Conservation (phyloP, 2,888 invertebrate species). For the Biston stratarius region DNA sequence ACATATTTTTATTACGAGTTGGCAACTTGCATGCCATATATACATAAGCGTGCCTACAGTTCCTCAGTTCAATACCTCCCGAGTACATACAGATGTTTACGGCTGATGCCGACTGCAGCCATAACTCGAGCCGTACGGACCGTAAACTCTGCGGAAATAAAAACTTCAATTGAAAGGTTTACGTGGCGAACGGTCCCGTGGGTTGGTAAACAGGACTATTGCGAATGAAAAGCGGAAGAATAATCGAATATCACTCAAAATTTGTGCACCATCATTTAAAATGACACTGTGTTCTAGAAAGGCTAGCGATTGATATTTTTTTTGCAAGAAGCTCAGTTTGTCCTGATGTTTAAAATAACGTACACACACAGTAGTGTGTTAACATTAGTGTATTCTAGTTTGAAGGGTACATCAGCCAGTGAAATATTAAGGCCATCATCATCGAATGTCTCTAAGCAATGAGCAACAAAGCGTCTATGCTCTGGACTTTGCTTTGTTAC, state of each 20-base stretch:
- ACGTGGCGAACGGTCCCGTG: slow-evolving; percentile 16
- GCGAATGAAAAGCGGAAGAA: neutral
- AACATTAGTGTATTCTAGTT: too few relatives aligned
- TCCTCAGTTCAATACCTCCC: slow-evolving; percentile 14
- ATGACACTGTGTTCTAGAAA: too few relatives aligned
- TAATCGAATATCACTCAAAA: neutral
- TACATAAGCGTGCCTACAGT: neutral
- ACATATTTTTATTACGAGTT: neutral
- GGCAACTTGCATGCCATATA: neutral
- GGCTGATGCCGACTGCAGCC: slow-evolving; percentile 13
- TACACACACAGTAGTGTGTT: too few relatives aligned
- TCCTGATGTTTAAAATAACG: too few relatives aligned
- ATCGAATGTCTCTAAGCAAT: too few relatives aligned
- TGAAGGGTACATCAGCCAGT: too few relatives aligned
- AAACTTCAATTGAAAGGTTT: slow-evolving; percentile 43
- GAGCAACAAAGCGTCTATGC: too few relatives aligned
- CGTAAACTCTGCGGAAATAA: slow-evolving; percentile 43
- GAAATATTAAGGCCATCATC: too few relatives aligned
- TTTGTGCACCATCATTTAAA: neutral
- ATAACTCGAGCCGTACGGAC: slow-evolving; percentile 15
- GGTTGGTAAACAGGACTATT: neutral
- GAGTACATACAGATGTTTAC: slow-evolving; percentile 22
- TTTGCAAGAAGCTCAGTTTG: too few relatives aligned
- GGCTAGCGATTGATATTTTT: too few relatives aligned
- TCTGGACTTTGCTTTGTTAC: too few relatives aligned